A percentile compares a stretch with the other conserved stretches of the same genome.
Evolutionary conservation across 2,797 vertebrate species (phyloP).

Genomic region (Channallabes apus): DNA sequence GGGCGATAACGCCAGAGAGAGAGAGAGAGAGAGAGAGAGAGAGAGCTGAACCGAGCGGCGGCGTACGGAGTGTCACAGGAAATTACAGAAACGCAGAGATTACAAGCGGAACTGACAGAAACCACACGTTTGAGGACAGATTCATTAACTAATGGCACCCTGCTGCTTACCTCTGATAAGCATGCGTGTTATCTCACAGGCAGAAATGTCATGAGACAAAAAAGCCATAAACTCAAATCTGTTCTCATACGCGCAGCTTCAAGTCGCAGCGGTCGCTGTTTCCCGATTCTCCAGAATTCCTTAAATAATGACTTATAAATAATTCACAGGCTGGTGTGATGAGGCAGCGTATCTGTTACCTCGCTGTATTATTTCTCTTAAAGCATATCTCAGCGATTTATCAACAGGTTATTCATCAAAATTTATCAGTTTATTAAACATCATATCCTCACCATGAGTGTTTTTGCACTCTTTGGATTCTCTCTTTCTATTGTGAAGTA

Average conservation of each 20-base stretch:
- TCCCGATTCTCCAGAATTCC: neutral
- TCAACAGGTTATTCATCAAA: too few species aligned
- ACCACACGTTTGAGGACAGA: neutral
- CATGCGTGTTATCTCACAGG: neutral
- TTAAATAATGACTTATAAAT: neutral
- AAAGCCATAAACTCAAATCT: neutral
- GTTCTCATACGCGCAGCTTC: neutral
- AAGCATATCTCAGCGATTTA: neutral
- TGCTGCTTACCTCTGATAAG: slow-evolving; percentile 16
- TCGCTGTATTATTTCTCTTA: too few species aligned
- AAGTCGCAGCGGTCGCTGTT: too few species aligned
- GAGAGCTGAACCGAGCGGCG: neutral
- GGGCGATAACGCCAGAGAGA: neutral
- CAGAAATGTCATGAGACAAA: slow-evolving; percentile 8
- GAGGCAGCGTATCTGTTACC: neutral
- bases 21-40: neutral
- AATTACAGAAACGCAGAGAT: slow-evolving; percentile 31
- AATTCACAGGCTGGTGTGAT: neutral
- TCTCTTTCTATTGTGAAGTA: too few species aligned
- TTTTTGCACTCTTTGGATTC: neutral
- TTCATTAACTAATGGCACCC: slow-evolving; percentile 35
- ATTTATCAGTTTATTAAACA: neutral
- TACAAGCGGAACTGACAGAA: slow-evolving; percentile 8
- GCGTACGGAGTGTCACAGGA: slow-evolving; percentile 19
- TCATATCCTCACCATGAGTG: too few species aligned